Percentiles rank a stretch among this genome's conserved stretches.
phyloP scores from a whole-genome alignment of 1,140 invertebrate species.

The Camponotus pennsylvanicus region DNA sequence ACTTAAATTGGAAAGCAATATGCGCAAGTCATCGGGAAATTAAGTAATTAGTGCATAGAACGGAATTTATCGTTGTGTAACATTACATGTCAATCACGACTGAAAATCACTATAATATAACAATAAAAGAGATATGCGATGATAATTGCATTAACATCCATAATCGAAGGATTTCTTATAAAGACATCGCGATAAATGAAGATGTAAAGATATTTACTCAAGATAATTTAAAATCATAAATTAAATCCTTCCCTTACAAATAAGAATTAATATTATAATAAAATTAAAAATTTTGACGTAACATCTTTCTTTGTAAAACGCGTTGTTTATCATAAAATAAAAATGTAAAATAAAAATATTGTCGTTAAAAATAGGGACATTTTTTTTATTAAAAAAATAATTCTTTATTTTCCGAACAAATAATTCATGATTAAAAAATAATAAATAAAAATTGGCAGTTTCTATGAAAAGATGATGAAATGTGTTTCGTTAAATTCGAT shows the following conservation, averaged over 20 bases:
- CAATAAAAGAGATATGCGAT: neutral
- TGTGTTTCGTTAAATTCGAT: neutral
- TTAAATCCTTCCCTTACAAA: neutral
- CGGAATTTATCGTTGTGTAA: slow-evolving; percentile 2
- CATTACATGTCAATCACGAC: neutral
- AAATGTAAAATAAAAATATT: neutral
- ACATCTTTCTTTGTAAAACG: neutral
- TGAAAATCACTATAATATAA: neutral
- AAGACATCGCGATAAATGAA: neutral
- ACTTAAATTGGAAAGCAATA: slow-evolving; percentile 21
- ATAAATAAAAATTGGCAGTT: neutral
- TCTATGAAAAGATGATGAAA: neutral
- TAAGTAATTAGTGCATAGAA: slow-evolving; percentile 14
- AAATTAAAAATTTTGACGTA: neutral
- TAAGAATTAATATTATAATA: neutral
- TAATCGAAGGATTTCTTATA: neutral
- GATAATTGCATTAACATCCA: neutral
- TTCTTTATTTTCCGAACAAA: neutral
- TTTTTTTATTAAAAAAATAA: neutral
- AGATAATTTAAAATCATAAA: no score
- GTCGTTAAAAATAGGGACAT: neutral
- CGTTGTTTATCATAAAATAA: no score
- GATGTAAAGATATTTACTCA: no score
- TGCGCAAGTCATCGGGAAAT: neutral
- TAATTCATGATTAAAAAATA: neutral